Percentiles rank a stretch among this genome's conserved stretches.
phyloP scores from a whole-genome alignment of 2,797 vertebrate species.

The Diplodus puntazzo region DNA sequence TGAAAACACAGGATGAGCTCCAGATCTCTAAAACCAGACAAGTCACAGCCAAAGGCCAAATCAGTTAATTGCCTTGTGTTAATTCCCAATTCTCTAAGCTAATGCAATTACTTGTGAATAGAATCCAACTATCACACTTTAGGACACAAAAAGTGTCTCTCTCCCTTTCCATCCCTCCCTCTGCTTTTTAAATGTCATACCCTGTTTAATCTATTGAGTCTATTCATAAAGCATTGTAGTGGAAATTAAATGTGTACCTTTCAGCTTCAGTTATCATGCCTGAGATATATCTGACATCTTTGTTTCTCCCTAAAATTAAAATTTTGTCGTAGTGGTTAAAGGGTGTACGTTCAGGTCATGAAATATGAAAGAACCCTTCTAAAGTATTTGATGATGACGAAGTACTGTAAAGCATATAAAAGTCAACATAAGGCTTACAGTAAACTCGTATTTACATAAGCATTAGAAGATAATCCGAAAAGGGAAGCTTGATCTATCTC shows the following conservation, averaged over 20 bases:
- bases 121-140: constrained; percentile 76
- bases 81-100: constrained; percentile 80
- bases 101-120: constrained; percentile 84
- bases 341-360: neutral
- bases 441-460: constrained; percentile 29
- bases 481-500: constrained; percentile 48
- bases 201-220: constrained; percentile 52
- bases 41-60: constrained; percentile 83
- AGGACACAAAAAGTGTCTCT: constrained; percentile 63
- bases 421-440: constrained; percentile 28
- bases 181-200: constrained; percentile 61
- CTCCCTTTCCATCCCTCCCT: constrained; percentile 26
- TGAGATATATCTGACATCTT: constrained; percentile 19
- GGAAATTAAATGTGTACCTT: constrained; percentile 7
- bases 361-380: constrained; percentile 28
- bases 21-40: constrained; percentile 70
- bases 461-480: constrained; percentile 61
- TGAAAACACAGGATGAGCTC: constrained; percentile 71
- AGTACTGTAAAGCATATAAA: constrained; percentile 4
- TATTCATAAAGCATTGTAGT: constrained; percentile 45
- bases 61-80: constrained; percentile 81
- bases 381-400: constrained; percentile 23
- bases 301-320: constrained; percentile 18
- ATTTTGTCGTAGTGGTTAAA: constrained; percentile 3
- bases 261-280: constrained; percentile 31